Conservation (phyloP, 2,113 vertebrate species). For the Alouatta palliata region DNA sequence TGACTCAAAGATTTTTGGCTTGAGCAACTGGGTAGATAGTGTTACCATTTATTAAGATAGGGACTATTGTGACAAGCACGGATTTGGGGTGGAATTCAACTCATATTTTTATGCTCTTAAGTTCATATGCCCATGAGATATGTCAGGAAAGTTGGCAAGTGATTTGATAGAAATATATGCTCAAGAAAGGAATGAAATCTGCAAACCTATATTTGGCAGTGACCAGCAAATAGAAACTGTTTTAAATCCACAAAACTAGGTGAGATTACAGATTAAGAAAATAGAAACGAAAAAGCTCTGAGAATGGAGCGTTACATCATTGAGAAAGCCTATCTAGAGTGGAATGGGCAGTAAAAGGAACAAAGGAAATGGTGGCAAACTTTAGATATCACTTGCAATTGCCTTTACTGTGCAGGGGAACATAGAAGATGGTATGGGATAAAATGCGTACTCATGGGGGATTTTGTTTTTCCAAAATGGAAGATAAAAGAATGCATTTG, state of each 20-base stretch:
- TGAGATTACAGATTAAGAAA: neutral
- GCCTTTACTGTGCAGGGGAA: neutral
- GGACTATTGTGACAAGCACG: neutral
- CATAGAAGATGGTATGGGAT: neutral
- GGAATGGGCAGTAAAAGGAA: neutral
- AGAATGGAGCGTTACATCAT: neutral
- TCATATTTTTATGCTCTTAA: neutral
- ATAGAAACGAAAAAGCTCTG: neutral
- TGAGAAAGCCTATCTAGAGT: neutral
- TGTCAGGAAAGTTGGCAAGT: neutral
- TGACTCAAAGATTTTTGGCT: neutral
- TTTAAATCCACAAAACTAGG: neutral
- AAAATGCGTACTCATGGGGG: neutral
- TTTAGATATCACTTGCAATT: neutral
- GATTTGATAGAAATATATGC: neutral
- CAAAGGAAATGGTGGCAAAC: neutral
- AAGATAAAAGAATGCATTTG: slow-evolving; percentile 17
- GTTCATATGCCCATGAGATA: slow-evolving; percentile 11
- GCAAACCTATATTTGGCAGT: neutral
- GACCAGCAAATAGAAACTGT: neutral
- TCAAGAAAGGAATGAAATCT: neutral
- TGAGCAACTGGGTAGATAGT: neutral
- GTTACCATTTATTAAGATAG: neutral
- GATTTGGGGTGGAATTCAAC: neutral
- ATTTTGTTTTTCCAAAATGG: neutral